Conservation (phyloP, 1,140 invertebrate species). For the Euglossa dilemma region DNA sequence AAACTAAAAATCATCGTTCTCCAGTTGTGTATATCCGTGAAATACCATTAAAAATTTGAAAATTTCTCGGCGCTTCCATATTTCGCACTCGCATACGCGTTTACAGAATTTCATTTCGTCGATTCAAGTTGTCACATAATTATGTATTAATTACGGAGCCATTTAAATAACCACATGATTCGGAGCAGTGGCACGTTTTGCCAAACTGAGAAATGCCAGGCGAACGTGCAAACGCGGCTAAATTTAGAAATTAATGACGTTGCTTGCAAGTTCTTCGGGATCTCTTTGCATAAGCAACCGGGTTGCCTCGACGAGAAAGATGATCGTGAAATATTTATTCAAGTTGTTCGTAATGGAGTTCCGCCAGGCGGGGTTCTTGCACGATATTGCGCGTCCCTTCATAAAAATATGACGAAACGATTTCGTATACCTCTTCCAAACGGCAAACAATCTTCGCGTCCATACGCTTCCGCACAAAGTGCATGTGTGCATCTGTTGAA, state of each 20-base stretch:
- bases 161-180: no score
- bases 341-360: constrained; percentile 1
- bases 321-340: constrained; percentile 4
- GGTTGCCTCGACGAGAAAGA: neutral
- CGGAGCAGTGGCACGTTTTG: neutral
- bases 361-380: neutral
- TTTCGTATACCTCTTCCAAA: neutral
- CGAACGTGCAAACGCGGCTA: neutral
- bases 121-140: no score
- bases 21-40: no score
- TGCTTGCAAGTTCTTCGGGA: neutral
- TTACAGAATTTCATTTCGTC: no score
- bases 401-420: constrained; percentile 3
- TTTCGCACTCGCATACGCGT: no score
- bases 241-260: neutral
- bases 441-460: neutral
- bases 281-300: neutral
- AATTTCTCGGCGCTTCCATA: no score
- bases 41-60: no score
- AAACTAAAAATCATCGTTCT: no score
- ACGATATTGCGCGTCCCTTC: neutral
- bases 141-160: neutral
- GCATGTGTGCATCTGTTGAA: neutral
- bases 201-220: neutral
- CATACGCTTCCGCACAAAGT: neutral